Evolutionary conservation across 2,888 invertebrate genomes (phyloP), one percentile per base, ranked within the genome.

Genomic region (Craniophora ligustri): DNA sequence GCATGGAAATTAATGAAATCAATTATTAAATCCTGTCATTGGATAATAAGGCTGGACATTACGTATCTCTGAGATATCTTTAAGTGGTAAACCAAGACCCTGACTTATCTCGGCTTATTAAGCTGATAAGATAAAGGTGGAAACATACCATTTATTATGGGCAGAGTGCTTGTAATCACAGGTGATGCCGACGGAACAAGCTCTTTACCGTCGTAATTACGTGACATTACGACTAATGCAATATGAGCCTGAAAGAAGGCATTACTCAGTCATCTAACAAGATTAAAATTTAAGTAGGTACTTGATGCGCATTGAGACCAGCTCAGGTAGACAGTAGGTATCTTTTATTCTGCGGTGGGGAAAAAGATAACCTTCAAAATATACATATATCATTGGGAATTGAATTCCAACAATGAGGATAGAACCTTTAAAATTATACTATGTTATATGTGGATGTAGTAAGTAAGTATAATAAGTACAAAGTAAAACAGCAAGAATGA

Each of bases 1-100:
- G 18, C 26, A 42, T 44, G 45, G 23, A 51, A 51, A 61, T 40
- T 53, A 61, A 72, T 62, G 32, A 47, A 5, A 55, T 41, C 58
- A 74, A 72, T 72, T 67, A 60, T 59, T 61, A 41, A 10, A 47
- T 59, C 59, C 54, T 32, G 38, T 41, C 50, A 48, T 15, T 15
- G 67, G 70, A 41, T 34, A 57, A 71, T 58, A 16, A 40, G 35
- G 48, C 53, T 57, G 26, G 28, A 38, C 34, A 34, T 40, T 42
- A 31, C 23, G 67, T 68, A 71, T 71, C 67, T 45, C 3, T 0
- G 11, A 62, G 68, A 74, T 72, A 65, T 65, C 44, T 67, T 30
- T 66, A 61, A 73, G 72, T 74, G 75, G 62, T 74, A 59, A 63
- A 74, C 71, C 68, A 66, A n/a, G 56, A 58, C 55, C 41, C 61